Base-by-base conservation (phyloP, 2,797 vertebrate species). In the Heliangelus exortis region DNA sequence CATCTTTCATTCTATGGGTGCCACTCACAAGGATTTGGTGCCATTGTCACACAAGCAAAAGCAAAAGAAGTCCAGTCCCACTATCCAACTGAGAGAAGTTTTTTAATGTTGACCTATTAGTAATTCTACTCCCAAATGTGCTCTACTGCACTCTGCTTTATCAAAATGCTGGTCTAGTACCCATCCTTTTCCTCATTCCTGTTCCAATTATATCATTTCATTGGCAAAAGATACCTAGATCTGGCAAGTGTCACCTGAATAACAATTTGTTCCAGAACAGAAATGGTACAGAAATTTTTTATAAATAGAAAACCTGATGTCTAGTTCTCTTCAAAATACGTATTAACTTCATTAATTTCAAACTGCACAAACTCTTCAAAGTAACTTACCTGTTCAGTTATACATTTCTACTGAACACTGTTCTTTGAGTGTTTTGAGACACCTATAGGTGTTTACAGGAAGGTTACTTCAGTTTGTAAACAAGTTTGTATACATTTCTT, bases 241-340 rank as follows among this genome's bases (percentile, higher is more conserved):
- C 31, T 11, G 10, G 36, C 15, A 79, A 73, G 41, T 3, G 2
- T 73, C 61, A 91, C 23, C 12, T 29, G 17, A 68, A 81, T 25
- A 45, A 59, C 34, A 69, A 7, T 77, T 39, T 23, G 28, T 33
- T 84, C 31, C 33, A 55, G 39, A 76, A 12, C 14, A 53, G 28
- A 85, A 93, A 59, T 3, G 2, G 12, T 4, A 10, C 45, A 84
- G 69, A 83, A 85, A 12, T 15, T 48, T 4, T 21, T n/a, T 26
- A 6, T 4, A 29, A 31, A 51, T n/a, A 63, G 71, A 73, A 67
- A 41, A 36, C 0, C 1, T 6, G 7, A 5, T 10, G 13, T 7
- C 36, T 53, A 65, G 39, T 43, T 29, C 16, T 63, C 67, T 53
- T 84, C 41, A 59, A 65, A 94, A 58, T 13, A 68, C 19, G 14